Evolutionary conservation across 1,140 invertebrate species (phyloP).

Genomic region (Drosophila yakuba): DNA sequence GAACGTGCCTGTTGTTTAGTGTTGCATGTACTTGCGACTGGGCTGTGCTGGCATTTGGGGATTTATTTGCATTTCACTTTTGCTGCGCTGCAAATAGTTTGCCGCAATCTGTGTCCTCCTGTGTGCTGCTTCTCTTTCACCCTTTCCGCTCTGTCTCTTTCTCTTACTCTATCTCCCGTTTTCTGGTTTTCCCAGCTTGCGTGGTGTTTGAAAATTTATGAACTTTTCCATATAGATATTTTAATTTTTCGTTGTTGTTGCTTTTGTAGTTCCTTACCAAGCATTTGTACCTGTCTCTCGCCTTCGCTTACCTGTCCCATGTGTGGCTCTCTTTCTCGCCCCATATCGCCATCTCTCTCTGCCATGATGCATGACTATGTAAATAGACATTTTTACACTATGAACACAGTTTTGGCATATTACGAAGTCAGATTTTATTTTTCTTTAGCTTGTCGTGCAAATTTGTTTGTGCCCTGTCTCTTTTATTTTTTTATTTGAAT

Average conservation of each 20-base stretch:
- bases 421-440: slow-evolving; percentile 57
- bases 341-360: not conserved
- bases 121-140: not conserved
- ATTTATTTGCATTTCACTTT: slow-evolving; percentile 81
- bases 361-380: slow-evolving; percentile 77
- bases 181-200: slow-evolving; percentile 22
- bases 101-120: slow-evolving; percentile 71
- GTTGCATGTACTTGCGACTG: slow-evolving; percentile 53
- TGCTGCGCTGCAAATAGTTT: slow-evolving; percentile 65
- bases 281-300: not conserved
- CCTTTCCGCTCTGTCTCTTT: not conserved
- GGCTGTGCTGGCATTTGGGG: slow-evolving; percentile 61
- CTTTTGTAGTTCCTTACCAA: slow-evolving; percentile 18
- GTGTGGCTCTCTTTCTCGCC: not conserved
- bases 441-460: slow-evolving; percentile 20
- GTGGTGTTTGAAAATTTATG: slow-evolving; percentile 72
- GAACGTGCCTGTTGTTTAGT: slow-evolving; percentile 70
- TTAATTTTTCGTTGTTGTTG: slow-evolving; percentile 45
- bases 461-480: slow-evolving; percentile 34
- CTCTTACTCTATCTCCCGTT: not conserved
- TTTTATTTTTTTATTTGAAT: slow-evolving; percentile 13
- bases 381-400: slow-evolving; percentile 80
- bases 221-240: slow-evolving; percentile 67
- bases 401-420: slow-evolving; percentile 71
- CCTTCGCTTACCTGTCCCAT: not conserved